Evolutionary conservation across 2,888 invertebrate species (phyloP), one percentile per base, ranked within the genome.

Genomic region (Acanthosoma haemorrhoidale): DNA sequence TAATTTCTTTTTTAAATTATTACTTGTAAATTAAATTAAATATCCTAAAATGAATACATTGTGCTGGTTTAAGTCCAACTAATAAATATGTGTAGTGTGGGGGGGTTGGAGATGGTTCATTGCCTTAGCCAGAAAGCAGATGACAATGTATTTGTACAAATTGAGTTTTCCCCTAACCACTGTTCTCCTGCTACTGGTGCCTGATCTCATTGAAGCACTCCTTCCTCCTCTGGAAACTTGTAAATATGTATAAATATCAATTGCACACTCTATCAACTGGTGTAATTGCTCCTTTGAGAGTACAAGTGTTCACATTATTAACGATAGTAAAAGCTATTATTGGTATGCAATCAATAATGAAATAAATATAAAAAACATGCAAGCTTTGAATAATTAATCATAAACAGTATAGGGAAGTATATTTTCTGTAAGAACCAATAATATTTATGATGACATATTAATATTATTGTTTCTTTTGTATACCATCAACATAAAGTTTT

Each of bases 181-280:
- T 25, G 6, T 25, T 51, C 25, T 51, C 51, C 51, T 51, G 51
- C 51, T 25, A 51, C 51, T 51, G 25, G 51, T 51, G 25, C 29
- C n/a, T 51, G 51, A 51, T 51, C 51, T 51, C 51, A 51, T 51
- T 51, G 51, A 25, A 51, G 51, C 51, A 51, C 51, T 51, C 29
- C 51, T 51, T 25, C 51, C 51, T 51, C 51, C 51, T 51, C 21
- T 25, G 5, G 13, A 29, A 51, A 25, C 25, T 51, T 51, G 51
- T 51, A 51, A 51, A 51, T 51, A 51, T 51, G 6, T 60, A 18
- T 60, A 60, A 18, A 60, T 34, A 34, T 21, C 18, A 60, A 16
- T 15, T 60, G 60, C 60, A 34, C 16, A 18, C 15, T 32, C n/a
- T 13, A 18, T 16, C 32, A 34, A 16, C 15, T 60, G 60, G 32